Evolutionary conservation across 2,113 vertebrate genomes (phyloP), one percentile per base, ranked within the genome.

Genomic region (Alligator sinensis): DNA sequence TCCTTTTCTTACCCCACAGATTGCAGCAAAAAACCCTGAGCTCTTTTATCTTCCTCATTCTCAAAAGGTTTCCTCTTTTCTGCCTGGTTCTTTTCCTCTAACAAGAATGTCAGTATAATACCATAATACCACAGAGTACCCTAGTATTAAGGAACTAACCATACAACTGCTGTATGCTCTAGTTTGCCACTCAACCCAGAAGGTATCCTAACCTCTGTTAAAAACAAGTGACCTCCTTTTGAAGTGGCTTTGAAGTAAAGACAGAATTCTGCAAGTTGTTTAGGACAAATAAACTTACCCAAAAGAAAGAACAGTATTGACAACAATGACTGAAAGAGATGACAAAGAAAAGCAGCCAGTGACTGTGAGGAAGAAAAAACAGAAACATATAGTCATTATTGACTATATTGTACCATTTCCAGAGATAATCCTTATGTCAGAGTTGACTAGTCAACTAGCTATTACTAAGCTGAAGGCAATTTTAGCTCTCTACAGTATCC

Each of bases 401-500:
- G 66, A 82, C 63, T 80, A 38, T 84, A 80, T 82, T 75, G 30
- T 25, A 91, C 47, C 7, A 64, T 79, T 96, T 93, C 34, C 80
- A 92, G 77, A 78, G 34, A 84, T 18, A 95, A 91, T 66, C 75
- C 84, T 87, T 25, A 34, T 86, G 63, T 72, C 90, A 86, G 34
- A 93, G 58, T 83, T 93, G 92, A 93, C 87, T 90, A 95, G 93
- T 87, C 91, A 93, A 80, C 79, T 80, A 93, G 77, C 60, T 95
- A 85, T 91, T 91, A 25, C 7, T 86, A 90, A 97, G 47, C 84
- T 85, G 63, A 90, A 95, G 95, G 79, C 75, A 92, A 94, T 96
- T 96, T 95, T 88, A 95, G 82, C 72, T 95, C 83, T 84, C 92
- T 94, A 87, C 92, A 88, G 62, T 21, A 68, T 90, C 88, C 59